Conservation (phyloP, 2,888 invertebrate genomes). For the Meta bourneti region DNA sequence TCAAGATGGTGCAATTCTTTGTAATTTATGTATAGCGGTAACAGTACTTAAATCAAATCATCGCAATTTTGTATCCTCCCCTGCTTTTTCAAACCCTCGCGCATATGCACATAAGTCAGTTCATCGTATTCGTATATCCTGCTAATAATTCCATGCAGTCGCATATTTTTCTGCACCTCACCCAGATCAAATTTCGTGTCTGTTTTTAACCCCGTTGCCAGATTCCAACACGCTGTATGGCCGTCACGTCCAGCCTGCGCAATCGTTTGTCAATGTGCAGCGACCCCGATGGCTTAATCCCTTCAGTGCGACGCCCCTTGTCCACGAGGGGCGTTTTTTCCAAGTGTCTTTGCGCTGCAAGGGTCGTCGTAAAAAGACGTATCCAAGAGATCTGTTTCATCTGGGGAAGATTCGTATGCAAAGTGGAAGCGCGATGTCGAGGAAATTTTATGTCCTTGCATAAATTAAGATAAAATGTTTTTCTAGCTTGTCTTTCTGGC, state of each 20-base stretch:
- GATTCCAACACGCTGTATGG: slow-evolving; percentile 4
- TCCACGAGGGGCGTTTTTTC: background rate
- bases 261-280: slow-evolving; percentile 7
- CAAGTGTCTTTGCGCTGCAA: background rate
- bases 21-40: no score
- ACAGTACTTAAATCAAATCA: no score
- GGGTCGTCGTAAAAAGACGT: background rate
- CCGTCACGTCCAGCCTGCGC: slow-evolving; percentile 25
- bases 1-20: no score
- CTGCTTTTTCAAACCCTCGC: background rate
- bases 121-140: slow-evolving; percentile 32
- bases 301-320: background rate
- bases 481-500: no score
- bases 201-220: slow-evolving; percentile 3
- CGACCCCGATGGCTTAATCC: slow-evolving; percentile 44
- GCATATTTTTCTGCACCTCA: slow-evolving; percentile 27
- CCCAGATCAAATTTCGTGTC: slow-evolving; percentile 29
- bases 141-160: slow-evolving; percentile 33
- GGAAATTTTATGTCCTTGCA: background rate
- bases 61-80: background rate
- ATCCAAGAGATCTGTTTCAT: no score
- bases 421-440: background rate
- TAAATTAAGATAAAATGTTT: background rate
- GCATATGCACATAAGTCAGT: slow-evolving; percentile 10
- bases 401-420: background rate